Percentiles rank a stretch among this genome's conserved stretches.
Conservation (phyloP, 2,888 invertebrate genomes). For the Xestoiulus laeticollis region DNA sequence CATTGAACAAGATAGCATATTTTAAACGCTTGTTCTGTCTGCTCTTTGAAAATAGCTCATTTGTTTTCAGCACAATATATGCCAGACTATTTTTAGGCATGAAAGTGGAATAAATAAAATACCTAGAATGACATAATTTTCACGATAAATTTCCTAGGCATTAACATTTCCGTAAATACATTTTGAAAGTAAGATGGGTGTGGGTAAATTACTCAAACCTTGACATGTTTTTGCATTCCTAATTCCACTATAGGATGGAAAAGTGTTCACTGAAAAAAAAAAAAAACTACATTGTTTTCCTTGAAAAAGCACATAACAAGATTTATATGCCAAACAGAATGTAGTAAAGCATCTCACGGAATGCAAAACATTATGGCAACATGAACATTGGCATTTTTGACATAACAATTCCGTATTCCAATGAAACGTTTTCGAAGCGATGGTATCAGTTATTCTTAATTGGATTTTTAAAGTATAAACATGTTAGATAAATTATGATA, state of each 20-base stretch:
- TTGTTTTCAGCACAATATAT: not conserved
- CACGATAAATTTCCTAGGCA: too few species aligned
- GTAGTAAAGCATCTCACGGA: not conserved
- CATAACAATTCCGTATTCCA: not conserved
- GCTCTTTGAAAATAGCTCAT: not conserved
- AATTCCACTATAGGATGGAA: not conserved
- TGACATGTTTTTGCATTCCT: not conserved
- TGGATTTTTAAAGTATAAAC: not conserved
- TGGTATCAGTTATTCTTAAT: not conserved
- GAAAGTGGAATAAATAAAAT: too few species aligned
- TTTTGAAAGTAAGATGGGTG: not conserved
- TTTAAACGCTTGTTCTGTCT: not conserved
- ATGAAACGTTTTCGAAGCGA: not conserved
- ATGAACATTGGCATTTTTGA: not conserved
- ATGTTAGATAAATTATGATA: too few species aligned
- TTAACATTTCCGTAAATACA: too few species aligned
- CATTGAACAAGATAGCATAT: too few species aligned
- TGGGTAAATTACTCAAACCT: not conserved
- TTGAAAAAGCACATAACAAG: not conserved
- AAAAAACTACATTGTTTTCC: not conserved
- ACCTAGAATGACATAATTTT: too few species aligned
- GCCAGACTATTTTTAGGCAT: not conserved
- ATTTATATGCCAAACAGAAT: not conserved
- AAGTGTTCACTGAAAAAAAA: not conserved
- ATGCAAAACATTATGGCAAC: not conserved